A percentile compares a stretch with the other conserved stretches of the same genome.
phyloP scores from a whole-genome alignment of 2,888 invertebrate species.

The Gryllus longicercus region DNA sequence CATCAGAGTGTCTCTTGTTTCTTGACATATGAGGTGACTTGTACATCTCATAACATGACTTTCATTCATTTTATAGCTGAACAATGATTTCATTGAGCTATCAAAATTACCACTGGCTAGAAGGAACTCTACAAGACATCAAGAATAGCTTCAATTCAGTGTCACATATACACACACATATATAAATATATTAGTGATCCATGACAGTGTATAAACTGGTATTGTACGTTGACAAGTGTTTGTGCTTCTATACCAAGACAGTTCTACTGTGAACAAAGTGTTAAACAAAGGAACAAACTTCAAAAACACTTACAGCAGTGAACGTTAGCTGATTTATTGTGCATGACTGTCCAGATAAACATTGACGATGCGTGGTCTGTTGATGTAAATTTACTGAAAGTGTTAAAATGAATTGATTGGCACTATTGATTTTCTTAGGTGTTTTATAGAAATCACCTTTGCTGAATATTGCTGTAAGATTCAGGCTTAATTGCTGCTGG shows the following conservation, averaged over 20 bases:
- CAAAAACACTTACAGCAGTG: background rate
- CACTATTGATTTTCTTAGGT: constrained; percentile 6
- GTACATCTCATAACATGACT: background rate
- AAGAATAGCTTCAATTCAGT: constrained; percentile 8
- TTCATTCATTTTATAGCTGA: background rate
- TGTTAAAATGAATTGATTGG: background rate
- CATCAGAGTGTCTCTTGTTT: background rate
- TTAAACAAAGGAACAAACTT: background rate
- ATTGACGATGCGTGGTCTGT: too few species aligned
- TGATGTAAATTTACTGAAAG: too few species aligned
- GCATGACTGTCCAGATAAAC: background rate
- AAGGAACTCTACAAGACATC: background rate
- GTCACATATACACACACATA: background rate
- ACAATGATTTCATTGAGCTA: background rate
- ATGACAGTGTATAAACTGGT: background rate
- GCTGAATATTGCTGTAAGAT: constrained; percentile 1
- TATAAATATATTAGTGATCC: constrained; percentile 8
- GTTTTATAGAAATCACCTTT: background rate
- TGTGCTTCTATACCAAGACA: background rate
- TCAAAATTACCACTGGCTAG: background rate
- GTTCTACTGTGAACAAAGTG: background rate
- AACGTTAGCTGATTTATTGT: background rate
- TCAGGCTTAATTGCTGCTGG: background rate
- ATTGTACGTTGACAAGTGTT: background rate
- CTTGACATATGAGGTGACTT: background rate